Conservation (phyloP, 2,888 invertebrate genomes). For the Heteromurus nitidus region DNA sequence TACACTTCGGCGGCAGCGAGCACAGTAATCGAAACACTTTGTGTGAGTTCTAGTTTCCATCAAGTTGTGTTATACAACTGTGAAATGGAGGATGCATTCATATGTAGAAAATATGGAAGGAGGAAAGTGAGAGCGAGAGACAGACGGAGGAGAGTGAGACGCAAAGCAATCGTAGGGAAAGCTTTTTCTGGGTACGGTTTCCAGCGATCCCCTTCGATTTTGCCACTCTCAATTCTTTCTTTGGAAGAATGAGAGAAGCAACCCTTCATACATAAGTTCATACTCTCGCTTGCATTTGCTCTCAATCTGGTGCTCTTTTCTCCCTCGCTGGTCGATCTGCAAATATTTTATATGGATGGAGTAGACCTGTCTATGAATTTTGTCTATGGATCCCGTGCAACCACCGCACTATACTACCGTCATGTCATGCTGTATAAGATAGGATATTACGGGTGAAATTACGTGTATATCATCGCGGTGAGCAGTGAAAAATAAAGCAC, state of each 20-base stretch:
- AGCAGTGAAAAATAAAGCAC: too few species aligned
- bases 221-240: slow-evolving; percentile 36
- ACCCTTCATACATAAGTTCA: slow-evolving; percentile 43
- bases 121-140: background rate
- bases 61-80: slow-evolving; percentile 30
- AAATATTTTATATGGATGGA: slow-evolving; percentile 49
- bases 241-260: slow-evolving; percentile 15
- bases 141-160: background rate
- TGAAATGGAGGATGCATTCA: slow-evolving; percentile 31
- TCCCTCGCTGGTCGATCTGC: slow-evolving; percentile 27
- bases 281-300: slow-evolving; percentile 31
- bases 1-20: slow-evolving; percentile 31
- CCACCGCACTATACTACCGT: background rate
- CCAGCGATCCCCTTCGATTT: slow-evolving; percentile 41
- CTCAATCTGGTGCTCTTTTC: slow-evolving; percentile 32
- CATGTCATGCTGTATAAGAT: slow-evolving; percentile 33
- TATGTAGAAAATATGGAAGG: slow-evolving; percentile 36
- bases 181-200: slow-evolving; percentile 22
- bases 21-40: slow-evolving; percentile 60
- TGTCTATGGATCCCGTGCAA: slow-evolving; percentile 10
- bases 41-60: slow-evolving; percentile 37
- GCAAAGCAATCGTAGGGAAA: slow-evolving; percentile 40
- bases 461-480: slow-evolving; percentile 40
- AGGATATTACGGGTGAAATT: slow-evolving; percentile 30
- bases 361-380: slow-evolving; percentile 38